A percentile compares a stretch with the other conserved stretches of the same genome.
phyloP scores from a whole-genome alignment of 2,888 invertebrate genomes.

The Catonia carolina region DNA sequence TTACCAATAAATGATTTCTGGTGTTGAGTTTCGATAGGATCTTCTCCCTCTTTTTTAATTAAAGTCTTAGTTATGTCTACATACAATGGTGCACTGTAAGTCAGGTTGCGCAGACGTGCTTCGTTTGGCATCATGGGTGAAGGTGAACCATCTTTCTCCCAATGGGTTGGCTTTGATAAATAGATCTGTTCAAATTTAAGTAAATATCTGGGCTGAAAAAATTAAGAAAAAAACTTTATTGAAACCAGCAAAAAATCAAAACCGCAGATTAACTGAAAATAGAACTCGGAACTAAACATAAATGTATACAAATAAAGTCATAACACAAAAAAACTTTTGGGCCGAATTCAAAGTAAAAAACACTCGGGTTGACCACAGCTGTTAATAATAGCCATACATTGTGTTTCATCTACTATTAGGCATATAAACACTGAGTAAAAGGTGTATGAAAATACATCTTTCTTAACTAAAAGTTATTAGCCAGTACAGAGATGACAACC shows the following conservation, averaged over 20 bases:
- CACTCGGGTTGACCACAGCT: no score
- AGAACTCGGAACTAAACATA: background rate
- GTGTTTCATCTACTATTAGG: no score
- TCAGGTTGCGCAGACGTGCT: constrained; percentile 91
- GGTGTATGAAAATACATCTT: no score
- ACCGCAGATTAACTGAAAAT: background rate
- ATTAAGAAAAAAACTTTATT: constrained; percentile 16
- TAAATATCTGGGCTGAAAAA: constrained; percentile 69
- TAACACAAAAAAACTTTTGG: no score
- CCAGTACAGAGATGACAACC: no score
- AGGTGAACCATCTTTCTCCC: constrained; percentile 99
- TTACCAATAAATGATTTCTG: constrained; percentile 61
- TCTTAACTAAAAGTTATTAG: no score
- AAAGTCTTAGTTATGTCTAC: constrained; percentile 95
- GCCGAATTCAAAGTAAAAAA: no score
- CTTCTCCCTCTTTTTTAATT: constrained; percentile 82
- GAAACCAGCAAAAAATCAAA: background rate
- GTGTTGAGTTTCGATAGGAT: constrained; percentile 69
- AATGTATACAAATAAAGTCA: background rate
- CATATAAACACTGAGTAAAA: no score
- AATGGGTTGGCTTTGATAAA: constrained; percentile 98
- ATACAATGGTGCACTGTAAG: constrained; percentile 97
- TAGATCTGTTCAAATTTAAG: constrained; percentile 99
- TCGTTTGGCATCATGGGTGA: constrained; percentile 99
- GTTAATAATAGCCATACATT: no score